Conservation (phyloP, 2,797 vertebrate species). For the Sebastes paucispinis region DNA sequence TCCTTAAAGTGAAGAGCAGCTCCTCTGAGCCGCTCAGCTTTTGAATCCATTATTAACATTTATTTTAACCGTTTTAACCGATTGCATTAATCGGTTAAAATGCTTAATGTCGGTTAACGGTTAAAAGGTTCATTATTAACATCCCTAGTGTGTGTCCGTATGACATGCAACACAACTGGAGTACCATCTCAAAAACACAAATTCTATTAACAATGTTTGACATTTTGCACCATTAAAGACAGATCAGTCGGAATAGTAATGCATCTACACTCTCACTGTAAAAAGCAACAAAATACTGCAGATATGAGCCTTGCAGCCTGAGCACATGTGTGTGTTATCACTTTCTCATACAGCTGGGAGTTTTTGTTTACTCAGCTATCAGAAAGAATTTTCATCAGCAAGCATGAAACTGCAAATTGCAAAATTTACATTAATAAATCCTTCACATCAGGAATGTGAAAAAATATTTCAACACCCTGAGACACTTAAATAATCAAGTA, state of each 20-base stretch:
- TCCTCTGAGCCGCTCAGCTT: too few species aligned
- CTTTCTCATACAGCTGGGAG: constrained; percentile 34
- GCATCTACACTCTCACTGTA: background rate
- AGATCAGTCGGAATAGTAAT: background rate
- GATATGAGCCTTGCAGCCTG: background rate
- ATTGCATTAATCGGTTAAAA: too few species aligned
- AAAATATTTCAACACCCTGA: constrained; percentile 5
- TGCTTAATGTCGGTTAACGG: too few species aligned
- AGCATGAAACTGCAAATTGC: constrained; percentile 12
- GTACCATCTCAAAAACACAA: background rate
- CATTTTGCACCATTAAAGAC: background rate
- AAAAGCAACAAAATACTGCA: background rate
- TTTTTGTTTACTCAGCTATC: constrained; percentile 40
- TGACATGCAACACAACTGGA: background rate
- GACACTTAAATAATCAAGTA: background rate
- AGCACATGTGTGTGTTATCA: constrained; percentile 42
- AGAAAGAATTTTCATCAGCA: constrained; percentile 2
- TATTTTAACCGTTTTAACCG: too few species aligned
- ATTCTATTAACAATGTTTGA: background rate
- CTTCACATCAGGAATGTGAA: constrained; percentile 20
- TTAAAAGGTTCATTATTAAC: too few species aligned
- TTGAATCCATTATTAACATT: too few species aligned
- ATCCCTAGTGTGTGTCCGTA: background rate
- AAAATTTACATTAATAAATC: constrained; percentile 27
- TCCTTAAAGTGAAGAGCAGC: too few species aligned